Conservation (phyloP, 1,140 invertebrate species). For the Aphelenchoides besseyi region DNA sequence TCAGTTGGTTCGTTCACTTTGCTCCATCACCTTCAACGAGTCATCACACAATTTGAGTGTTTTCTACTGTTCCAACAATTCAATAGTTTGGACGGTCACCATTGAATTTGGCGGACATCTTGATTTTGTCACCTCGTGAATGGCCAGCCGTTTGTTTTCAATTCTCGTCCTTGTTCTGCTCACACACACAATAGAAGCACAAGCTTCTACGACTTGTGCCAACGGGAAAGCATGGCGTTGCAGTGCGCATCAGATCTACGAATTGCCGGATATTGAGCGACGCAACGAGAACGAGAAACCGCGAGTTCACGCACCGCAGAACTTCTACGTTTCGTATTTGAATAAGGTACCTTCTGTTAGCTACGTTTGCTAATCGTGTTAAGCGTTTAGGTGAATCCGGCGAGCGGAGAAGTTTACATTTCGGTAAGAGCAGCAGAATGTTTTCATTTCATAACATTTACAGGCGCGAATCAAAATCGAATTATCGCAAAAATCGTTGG, state of each 20-base stretch:
- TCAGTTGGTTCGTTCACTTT: too few relatives aligned
- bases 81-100: too few relatives aligned
- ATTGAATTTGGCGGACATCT: too few relatives aligned
- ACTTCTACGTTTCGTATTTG: background rate
- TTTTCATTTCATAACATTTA: background rate
- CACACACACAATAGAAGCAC: background rate
- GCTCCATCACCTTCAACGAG: too few relatives aligned
- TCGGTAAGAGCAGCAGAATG: background rate
- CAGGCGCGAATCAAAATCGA: background rate
- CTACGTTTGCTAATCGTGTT: too few relatives aligned
- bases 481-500: background rate
- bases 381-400: background rate
- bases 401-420: background rate
- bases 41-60: too few relatives aligned
- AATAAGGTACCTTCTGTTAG: too few relatives aligned
- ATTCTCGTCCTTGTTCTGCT: too few relatives aligned
- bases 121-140: background rate
- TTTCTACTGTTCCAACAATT: too few relatives aligned
- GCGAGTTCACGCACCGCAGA: background rate
- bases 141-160: background rate
- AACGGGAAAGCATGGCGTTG: background rate
- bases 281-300: background rate
- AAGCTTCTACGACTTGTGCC: background rate
- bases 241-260: background rate
- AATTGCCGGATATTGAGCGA: background rate